phyloP scores from a whole-genome alignment of 2,113 vertebrate species.

The Glaucomys volans region DNA sequence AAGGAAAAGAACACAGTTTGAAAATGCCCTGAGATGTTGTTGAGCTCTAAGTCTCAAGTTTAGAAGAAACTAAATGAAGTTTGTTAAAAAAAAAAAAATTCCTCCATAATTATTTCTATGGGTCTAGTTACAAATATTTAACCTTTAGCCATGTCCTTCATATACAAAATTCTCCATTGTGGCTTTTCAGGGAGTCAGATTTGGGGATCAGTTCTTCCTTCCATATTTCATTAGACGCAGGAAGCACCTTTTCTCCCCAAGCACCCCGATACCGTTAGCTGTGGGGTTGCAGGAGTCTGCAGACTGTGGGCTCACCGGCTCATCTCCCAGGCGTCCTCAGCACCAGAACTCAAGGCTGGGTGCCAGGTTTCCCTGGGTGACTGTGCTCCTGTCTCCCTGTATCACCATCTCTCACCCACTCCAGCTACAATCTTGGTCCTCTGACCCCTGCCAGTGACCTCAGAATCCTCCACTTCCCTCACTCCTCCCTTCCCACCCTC shows the following conservation, averaged over 20 bases:
- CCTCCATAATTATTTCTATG: background rate
- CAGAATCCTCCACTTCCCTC: background rate
- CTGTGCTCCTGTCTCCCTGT: background rate
- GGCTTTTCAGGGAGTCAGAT: background rate
- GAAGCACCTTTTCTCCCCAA: background rate
- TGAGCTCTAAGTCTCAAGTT: constrained; percentile 29
- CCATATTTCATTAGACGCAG: background rate
- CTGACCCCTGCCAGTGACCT: background rate
- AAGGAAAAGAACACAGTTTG: constrained; percentile 54
- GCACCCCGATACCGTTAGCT: background rate
- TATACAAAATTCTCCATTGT: background rate
- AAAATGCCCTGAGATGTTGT: constrained; percentile 39
- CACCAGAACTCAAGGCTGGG: background rate
- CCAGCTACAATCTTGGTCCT: background rate
- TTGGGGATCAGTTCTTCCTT: background rate
- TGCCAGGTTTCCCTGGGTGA: background rate
- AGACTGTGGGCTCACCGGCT: background rate
- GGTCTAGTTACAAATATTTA: background rate
- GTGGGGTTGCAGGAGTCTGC: background rate
- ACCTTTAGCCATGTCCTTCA: background rate
- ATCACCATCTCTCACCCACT: background rate
- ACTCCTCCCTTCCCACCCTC: background rate
- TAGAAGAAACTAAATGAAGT: background rate
- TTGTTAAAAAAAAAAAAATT: constrained; percentile 51
- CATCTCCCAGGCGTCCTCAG: background rate